A percentile compares a stretch with the other conserved stretches of the same genome.
phyloP scores from a whole-genome alignment of 92 coral and sea anemone species.

The Galaxea fascicularis region DNA sequence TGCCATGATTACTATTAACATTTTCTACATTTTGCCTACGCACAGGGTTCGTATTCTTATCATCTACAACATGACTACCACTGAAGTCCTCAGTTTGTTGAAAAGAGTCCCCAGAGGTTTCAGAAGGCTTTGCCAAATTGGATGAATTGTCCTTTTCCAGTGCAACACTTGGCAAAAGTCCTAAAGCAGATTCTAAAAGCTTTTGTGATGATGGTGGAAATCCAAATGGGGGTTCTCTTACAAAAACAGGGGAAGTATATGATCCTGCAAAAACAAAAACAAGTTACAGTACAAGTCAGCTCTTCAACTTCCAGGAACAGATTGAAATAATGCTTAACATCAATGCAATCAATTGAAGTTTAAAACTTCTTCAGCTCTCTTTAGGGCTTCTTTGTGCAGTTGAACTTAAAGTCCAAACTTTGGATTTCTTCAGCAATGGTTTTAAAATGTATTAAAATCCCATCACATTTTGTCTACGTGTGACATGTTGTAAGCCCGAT shows the following conservation, averaged over 20 bases:
- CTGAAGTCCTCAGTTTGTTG: constrained; percentile 7
- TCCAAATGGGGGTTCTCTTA: constrained; percentile 88
- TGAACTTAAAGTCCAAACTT: no score
- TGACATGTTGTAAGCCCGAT: no score
- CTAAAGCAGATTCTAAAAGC: constrained; percentile 85
- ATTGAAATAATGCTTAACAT: no score
- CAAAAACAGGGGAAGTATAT: constrained; percentile 58
- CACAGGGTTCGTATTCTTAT: not conserved
- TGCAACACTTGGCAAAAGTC: constrained; percentile 61
- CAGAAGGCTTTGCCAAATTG: not conserved
- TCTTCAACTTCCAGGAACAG: no score
- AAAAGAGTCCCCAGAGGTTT: constrained; percentile 17
- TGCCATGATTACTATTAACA: not conserved
- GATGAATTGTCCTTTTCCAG: constrained; percentile 7
- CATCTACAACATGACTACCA: constrained; percentile 24
- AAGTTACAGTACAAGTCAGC: not conserved
- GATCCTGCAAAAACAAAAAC: constrained; percentile 52
- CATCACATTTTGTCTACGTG: no score
- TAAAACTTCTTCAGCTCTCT: no score
- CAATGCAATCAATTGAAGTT: no score
- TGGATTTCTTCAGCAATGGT: no score
- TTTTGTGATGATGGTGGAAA: constrained; percentile 85
- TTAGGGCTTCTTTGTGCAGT: no score
- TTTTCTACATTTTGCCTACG: not conserved
- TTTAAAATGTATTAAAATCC: no score